These are phyloP conservation scores for Drosophila novamexicana DNA, from an alignment of 1,140 invertebrate genomes.

Conservation along the genomic window DNA sequence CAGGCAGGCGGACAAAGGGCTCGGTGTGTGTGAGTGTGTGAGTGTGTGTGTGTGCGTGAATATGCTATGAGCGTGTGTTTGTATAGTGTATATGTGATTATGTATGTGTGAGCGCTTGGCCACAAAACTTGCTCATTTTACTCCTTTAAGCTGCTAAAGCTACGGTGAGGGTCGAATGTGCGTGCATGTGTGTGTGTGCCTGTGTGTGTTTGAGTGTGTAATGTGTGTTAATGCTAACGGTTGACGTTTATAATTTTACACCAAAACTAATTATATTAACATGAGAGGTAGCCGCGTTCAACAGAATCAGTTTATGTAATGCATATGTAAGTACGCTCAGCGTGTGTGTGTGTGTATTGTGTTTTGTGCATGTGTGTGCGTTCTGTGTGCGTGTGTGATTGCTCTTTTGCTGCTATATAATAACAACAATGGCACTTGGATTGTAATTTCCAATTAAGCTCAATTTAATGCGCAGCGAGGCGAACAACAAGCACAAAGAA, in stretches of 20 bases:
- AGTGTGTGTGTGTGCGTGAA: background rate
- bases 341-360: constrained; percentile 2
- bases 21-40: background rate
- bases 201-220: constrained; percentile 12
- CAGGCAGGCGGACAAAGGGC: constrained; percentile 8
- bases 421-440: constrained; percentile 58
- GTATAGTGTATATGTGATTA: background rate
- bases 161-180: constrained; percentile 17
- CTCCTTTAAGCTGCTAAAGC: constrained; percentile 61
- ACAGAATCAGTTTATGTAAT: constrained; percentile 79
- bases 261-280: constrained; percentile 81
- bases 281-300: constrained; percentile 39
- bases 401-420: constrained; percentile 19
- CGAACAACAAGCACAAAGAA: constrained; percentile 21
- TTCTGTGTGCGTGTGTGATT: constrained; percentile 9
- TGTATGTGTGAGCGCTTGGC: constrained; percentile 26
- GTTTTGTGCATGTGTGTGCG: background rate
- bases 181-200: constrained; percentile 7
- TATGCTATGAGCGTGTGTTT: background rate
- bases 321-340: constrained; percentile 66
- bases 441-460: constrained; percentile 80
- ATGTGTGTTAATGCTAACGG: constrained; percentile 43
- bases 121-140: constrained; percentile 53
- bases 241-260: constrained; percentile 76
- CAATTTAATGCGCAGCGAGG: constrained; percentile 61